Evolutionary conservation across 2,797 vertebrate genomes (phyloP).

Genomic region (Pygocentrus nattereri): DNA sequence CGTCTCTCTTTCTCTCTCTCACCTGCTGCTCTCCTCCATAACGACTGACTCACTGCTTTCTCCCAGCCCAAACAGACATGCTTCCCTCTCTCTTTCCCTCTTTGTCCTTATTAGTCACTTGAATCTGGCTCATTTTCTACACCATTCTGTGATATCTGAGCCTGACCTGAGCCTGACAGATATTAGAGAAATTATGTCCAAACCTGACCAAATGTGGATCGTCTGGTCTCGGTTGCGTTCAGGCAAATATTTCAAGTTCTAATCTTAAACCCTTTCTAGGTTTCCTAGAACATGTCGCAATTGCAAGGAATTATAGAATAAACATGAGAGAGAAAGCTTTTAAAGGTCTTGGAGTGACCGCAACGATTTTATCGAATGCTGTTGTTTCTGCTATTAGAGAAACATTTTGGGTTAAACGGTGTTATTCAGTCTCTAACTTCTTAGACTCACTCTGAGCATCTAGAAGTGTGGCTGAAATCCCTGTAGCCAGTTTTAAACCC

Average conservation of each 20-base stretch:
- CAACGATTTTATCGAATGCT: not conserved
- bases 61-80: not conserved
- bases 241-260: no score
- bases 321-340: no score
- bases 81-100: not conserved
- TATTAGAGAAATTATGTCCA: no score
- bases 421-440: not conserved
- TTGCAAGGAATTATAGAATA: no score
- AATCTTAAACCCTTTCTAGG: no score
- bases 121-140: no score
- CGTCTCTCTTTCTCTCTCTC: not conserved
- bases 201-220: no score
- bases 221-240: no score
- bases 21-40: not conserved
- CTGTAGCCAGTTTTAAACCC: not conserved
- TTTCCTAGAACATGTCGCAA: no score
- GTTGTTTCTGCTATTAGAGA: no score
- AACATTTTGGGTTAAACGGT: no score
- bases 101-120: not conserved
- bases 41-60: not conserved
- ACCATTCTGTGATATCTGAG: not conserved
- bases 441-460: not conserved
- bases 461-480: not conserved
- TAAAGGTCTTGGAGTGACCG: not conserved
- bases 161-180: no score